Evolutionary conservation across 2,113 vertebrate genomes (phyloP).

Genomic region (Lucifuga dentata): DNA sequence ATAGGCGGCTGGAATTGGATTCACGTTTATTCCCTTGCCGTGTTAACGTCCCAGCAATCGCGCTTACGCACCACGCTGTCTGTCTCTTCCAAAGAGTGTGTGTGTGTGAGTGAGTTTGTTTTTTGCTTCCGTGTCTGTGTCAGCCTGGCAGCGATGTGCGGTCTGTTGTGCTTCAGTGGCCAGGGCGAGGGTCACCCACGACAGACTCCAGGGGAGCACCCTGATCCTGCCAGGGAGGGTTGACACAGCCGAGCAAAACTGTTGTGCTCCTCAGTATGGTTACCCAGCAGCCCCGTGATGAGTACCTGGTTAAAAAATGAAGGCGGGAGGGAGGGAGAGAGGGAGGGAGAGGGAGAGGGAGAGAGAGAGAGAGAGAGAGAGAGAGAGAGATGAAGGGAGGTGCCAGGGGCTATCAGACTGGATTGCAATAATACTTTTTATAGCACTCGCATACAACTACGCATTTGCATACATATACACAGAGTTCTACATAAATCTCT

Average conservation of each 20-base stretch:
- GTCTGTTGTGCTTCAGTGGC: constrained; percentile 38
- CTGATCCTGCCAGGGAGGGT: constrained; percentile 25
- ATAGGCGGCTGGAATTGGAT: constrained; percentile 26
- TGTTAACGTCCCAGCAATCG: constrained; percentile 9
- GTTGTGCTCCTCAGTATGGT: constrained; percentile 20
- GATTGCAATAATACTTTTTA: neutral
- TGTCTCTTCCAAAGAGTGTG: constrained; percentile 6
- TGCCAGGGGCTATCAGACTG: neutral
- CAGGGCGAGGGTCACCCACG: constrained; percentile 34
- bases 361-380: no score
- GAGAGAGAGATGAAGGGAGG: neutral
- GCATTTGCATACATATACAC: constrained; percentile 8
- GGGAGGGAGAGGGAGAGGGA: neutral
- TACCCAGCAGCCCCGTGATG: constrained; percentile 48
- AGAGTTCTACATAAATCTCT: neutral
- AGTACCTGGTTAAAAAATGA: constrained; percentile 17
- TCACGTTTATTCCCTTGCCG: neutral
- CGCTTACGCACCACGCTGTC: constrained; percentile 7
- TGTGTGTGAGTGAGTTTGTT: constrained; percentile 9
- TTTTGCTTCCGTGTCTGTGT: constrained; percentile 24
- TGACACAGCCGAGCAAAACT: constrained; percentile 36
- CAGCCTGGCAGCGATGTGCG: constrained; percentile 8
- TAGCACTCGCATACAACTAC: neutral
- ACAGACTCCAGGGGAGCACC: constrained; percentile 69
- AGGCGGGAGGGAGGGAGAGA: constrained; percentile 5